A percentile compares a stretch with the other conserved stretches of the same genome.
Evolutionary conservation across 1,140 invertebrate genomes (phyloP).

Genomic region (Heterodera schachtii): DNA sequence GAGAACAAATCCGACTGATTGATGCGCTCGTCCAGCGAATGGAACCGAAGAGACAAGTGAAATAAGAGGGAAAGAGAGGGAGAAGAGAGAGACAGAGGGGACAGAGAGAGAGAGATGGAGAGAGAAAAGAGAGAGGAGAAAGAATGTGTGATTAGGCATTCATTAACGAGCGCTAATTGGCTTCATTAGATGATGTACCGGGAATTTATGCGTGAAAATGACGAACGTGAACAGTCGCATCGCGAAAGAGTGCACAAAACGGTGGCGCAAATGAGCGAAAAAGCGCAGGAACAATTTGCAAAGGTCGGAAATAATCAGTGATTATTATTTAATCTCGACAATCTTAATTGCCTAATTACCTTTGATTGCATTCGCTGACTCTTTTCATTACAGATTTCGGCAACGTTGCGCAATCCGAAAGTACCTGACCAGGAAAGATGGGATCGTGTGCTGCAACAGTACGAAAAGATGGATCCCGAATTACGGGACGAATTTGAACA

Average conservation of each 20-base stretch:
- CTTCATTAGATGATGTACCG: constrained; percentile 39
- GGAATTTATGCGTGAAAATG: constrained; percentile 51
- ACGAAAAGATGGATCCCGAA: constrained; percentile 44
- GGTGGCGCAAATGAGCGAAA: constrained; percentile 44
- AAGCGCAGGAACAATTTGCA: constrained; percentile 49
- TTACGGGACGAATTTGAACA: constrained; percentile 45
- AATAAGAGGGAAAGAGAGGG: neutral
- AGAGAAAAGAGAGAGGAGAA: neutral
- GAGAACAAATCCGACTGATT: constrained; percentile 44
- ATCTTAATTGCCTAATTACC: neutral
- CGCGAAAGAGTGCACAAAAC: constrained; percentile 43
- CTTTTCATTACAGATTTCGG: constrained; percentile 42
- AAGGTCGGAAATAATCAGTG: constrained; percentile 36
- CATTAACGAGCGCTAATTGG: neutral
- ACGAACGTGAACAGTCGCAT: constrained; percentile 41
- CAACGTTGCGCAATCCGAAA: constrained; percentile 39
- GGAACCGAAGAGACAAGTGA: constrained; percentile 40
- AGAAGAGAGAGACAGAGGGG: no score
- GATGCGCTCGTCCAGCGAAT: constrained; percentile 39
- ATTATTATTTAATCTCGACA: no score
- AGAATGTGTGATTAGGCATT: neutral
- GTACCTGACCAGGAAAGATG: constrained; percentile 45
- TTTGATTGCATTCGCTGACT: neutral
- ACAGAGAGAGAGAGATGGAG: no score
- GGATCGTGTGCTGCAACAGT: constrained; percentile 39